These are phyloP conservation scores for Seira musarum DNA, from an alignment of 2,888 invertebrate genomes.

Conservation along the genomic window DNA sequence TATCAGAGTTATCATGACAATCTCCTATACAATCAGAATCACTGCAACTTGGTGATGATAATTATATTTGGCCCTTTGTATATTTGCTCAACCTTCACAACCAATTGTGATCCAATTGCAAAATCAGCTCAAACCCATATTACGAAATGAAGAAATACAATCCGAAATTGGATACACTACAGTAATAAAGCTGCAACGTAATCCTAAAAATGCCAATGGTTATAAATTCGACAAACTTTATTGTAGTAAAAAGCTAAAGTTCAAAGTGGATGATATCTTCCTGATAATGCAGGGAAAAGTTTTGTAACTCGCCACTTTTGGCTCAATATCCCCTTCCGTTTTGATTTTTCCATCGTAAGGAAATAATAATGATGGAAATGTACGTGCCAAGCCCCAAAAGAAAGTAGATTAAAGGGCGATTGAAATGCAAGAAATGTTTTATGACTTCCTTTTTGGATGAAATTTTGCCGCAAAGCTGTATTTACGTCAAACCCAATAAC, in stretches of 20 bases:
- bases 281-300: not conserved
- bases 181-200: no score
- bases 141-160: no score
- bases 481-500: conserved; percentile 25
- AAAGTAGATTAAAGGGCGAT: conserved; percentile 6
- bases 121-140: no score
- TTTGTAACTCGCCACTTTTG: not conserved
- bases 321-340: conserved; percentile 1
- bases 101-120: no score
- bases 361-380: not conserved
- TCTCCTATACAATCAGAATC: no score
- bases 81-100: no score
- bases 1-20: no score
- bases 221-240: no score
- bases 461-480: not conserved
- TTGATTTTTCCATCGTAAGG: not conserved
- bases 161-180: no score
- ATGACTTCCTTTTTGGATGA: conserved; percentile 25
- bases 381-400: not conserved
- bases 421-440: conserved; percentile 37
- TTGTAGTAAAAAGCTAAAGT: no score
- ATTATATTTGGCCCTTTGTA: conserved; percentile 22
- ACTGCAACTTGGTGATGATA: conserved; percentile 4
- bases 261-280: not conserved
- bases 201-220: no score